Conservation (phyloP, 1,140 invertebrate species). For the Latrodectus geometricus region DNA sequence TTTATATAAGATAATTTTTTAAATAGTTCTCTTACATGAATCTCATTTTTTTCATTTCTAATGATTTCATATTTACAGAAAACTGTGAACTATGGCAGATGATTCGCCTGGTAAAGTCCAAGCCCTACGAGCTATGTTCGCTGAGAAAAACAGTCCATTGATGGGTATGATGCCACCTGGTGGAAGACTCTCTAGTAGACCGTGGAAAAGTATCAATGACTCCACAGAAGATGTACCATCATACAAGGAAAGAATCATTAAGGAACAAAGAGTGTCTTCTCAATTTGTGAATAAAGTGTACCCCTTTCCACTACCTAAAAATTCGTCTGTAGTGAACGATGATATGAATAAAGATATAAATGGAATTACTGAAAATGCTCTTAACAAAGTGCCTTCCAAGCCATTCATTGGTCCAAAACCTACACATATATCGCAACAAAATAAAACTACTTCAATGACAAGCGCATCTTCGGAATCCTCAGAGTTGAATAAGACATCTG, state of each 20-base stretch:
- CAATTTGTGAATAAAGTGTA: slow-evolving; percentile 8
- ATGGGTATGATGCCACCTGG: slow-evolving; percentile 53
- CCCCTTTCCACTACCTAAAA: neutral
- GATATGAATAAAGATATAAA: slow-evolving; percentile 19
- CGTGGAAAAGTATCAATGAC: slow-evolving; percentile 16
- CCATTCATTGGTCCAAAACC: slow-evolving; percentile 48
- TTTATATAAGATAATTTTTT: no score
- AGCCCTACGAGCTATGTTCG: slow-evolving; percentile 47
- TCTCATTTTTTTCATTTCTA: neutral
- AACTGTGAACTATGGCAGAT: slow-evolving; percentile 36
- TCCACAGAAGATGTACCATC: neutral
- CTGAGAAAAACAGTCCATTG: slow-evolving; percentile 42
- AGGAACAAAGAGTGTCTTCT: neutral
- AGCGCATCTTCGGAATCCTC: neutral
- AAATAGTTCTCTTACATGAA: no score
- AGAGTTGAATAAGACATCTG: neutral
- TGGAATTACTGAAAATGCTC: neutral
- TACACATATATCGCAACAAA: neutral
- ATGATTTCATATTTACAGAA: slow-evolving; percentile 1
- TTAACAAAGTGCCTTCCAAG: neutral
- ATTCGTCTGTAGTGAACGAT: neutral
- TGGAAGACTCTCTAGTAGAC: slow-evolving; percentile 7
- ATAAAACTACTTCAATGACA: slow-evolving; percentile 3
- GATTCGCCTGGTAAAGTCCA: slow-evolving; percentile 57
- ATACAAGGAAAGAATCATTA: slow-evolving; percentile 14